Evolutionary conservation across 92 coral and sea anemone species (phyloP).

Genomic region (Phymanthus crucifer): DNA sequence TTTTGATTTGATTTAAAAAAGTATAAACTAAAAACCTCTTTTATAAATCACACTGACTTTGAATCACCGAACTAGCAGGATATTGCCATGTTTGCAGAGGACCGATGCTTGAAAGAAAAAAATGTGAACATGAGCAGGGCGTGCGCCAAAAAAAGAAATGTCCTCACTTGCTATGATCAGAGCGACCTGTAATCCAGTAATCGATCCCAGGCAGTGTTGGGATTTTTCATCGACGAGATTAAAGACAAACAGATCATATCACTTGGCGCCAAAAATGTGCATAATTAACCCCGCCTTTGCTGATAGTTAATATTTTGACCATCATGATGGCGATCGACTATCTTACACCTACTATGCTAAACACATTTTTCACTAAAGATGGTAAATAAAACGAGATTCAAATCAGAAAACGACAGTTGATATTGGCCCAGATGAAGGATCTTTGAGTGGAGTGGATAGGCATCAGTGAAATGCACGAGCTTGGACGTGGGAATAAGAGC

Average conservation of each 20-base stretch:
- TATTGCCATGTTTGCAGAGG: not conserved
- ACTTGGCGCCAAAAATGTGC: not conserved
- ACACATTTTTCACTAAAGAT: not conserved
- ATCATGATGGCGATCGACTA: not conserved
- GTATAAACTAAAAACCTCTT: not conserved
- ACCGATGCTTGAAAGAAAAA: not conserved
- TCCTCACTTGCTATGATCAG: not conserved
- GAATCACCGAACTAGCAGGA: not conserved
- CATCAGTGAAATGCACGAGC: not conserved
- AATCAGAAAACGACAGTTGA: not conserved
- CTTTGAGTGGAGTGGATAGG: not conserved
- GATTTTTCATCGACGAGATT: not conserved
- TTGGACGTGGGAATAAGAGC: not conserved
- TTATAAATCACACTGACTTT: not conserved
- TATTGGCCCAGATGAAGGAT: not conserved
- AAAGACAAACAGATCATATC: not conserved
- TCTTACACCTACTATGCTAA: not conserved
- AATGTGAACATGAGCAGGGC: not conserved
- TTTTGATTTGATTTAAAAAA: conserved; percentile 7
- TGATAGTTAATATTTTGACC: not conserved
- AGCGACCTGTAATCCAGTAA: no score
- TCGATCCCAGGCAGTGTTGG: not conserved
- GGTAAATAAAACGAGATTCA: not conserved
- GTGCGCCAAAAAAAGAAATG: not conserved
- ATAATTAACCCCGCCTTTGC: not conserved